These are phyloP conservation scores for Leptopilina drosophilae DNA, from an alignment of 2,888 invertebrate genomes.

Conservation along the genomic window DNA sequence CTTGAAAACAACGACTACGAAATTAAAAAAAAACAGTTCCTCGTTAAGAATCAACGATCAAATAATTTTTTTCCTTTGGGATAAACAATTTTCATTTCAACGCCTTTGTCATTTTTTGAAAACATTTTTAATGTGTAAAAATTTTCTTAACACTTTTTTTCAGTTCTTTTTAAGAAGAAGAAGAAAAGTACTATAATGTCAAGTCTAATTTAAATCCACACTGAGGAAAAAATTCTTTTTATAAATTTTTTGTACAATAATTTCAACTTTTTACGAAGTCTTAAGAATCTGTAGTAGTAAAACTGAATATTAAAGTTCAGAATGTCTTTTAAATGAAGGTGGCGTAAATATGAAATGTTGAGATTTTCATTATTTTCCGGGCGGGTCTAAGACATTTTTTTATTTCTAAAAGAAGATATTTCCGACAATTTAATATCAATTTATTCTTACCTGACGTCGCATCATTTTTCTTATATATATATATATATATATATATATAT, in stretches of 20 bases:
- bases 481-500: too few relatives aligned
- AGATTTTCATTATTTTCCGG: slow-evolving; percentile 31
- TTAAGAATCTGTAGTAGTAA: slow-evolving; percentile 9
- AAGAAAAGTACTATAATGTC: too few relatives aligned
- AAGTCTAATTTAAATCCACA: slow-evolving; percentile 27
- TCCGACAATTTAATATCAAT: slow-evolving; percentile 41
- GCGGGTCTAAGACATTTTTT: neutral
- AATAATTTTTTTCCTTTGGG: too few relatives aligned
- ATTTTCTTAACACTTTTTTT: too few relatives aligned
- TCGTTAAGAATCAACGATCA: too few relatives aligned
- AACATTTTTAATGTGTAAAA: too few relatives aligned
- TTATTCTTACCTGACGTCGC: slow-evolving; percentile 25
- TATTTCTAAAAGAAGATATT: neutral
- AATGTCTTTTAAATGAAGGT: slow-evolving; percentile 12
- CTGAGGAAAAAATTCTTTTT: neutral
- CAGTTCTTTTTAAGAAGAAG: too few relatives aligned
- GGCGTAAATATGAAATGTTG: slow-evolving; percentile 23
- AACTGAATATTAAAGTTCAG: slow-evolving; percentile 7
- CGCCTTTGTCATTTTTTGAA: too few relatives aligned
- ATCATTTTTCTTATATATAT: slow-evolving; percentile 9
- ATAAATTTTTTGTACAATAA: slow-evolving; percentile 59
- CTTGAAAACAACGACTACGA: slow-evolving; percentile 68
- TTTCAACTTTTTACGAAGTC: slow-evolving; percentile 50
- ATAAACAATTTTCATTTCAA: too few relatives aligned
- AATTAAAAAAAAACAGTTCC: slow-evolving; percentile 48